These are phyloP conservation scores for Tiliacea citrago DNA, from an alignment of 2,888 invertebrate genomes.

Conservation along the genomic window DNA sequence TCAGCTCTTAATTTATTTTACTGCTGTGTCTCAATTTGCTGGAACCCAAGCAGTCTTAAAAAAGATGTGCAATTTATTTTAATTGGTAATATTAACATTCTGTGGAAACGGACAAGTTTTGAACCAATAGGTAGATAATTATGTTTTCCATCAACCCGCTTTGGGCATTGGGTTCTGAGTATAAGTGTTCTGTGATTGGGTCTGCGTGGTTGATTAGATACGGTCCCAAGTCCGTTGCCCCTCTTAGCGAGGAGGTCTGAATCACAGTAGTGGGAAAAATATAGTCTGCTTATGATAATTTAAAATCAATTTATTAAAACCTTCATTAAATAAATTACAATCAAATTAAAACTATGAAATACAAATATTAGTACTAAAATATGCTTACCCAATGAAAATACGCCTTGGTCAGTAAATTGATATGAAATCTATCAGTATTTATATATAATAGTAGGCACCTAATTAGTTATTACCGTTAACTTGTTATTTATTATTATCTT, in stretches of 20 bases:
- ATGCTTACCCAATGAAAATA: conserved; percentile 38
- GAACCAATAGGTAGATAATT: background rate
- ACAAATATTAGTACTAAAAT: background rate
- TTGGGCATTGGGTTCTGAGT: no score
- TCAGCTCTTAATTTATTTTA: background rate
- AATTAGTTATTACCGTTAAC: conserved; percentile 27
- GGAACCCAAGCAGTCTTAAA: background rate
- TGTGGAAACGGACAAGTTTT: background rate
- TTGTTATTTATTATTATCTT: conserved; percentile 28
- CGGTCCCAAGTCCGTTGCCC: background rate
- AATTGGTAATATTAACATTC: background rate
- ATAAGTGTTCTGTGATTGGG: no score
- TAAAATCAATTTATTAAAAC: background rate
- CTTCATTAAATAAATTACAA: background rate
- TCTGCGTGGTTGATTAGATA: background rate
- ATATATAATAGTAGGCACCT: conserved; percentile 13
- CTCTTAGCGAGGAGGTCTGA: background rate
- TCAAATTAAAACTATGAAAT: conserved; percentile 1
- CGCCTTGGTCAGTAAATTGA: conserved; percentile 16
- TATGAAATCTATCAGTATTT: conserved; percentile 25
- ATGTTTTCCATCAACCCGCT: background rate
- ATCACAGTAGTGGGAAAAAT: background rate
- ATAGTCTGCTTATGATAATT: background rate
- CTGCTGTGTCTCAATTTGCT: no score
- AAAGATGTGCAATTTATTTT: no score